A percentile compares a stretch with the other conserved stretches of the same genome.
Evolutionary conservation across 64 coral and sea anemone species (phyloP).

Genomic region (Actinia equina): DNA sequence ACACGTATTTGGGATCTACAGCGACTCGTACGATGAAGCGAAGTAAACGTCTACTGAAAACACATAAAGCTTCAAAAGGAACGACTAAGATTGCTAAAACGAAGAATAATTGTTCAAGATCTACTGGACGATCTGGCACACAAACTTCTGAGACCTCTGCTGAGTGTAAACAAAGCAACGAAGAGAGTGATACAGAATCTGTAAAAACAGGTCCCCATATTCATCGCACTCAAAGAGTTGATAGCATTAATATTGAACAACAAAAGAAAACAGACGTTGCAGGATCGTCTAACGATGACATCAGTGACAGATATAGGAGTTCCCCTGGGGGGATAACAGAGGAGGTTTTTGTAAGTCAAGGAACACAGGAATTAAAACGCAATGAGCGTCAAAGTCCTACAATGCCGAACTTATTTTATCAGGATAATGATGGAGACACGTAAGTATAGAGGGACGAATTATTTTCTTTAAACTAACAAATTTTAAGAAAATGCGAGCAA

Average conservation of each 20-base stretch:
- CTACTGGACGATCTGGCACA: background rate
- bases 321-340: background rate
- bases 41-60: background rate
- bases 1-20: background rate
- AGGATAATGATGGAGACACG: conserved; percentile 74
- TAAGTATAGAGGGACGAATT: conserved; percentile 13
- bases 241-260: background rate
- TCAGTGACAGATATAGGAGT: background rate
- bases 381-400: background rate
- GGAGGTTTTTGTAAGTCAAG: background rate
- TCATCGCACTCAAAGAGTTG: background rate
- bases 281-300: background rate
- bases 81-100: background rate
- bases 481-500: background rate
- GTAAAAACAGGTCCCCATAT: background rate
- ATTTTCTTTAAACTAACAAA: background rate
- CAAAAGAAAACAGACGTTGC: background rate
- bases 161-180: background rate
- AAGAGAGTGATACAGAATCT: background rate
- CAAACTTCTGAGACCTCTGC: background rate
- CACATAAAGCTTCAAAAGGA: background rate
- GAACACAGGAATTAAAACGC: background rate
- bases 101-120: background rate
- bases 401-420: conserved; percentile 23
- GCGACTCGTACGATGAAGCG: background rate